phyloP scores from a whole-genome alignment of 2,888 invertebrate species.

The Mellilla xanthometata region DNA sequence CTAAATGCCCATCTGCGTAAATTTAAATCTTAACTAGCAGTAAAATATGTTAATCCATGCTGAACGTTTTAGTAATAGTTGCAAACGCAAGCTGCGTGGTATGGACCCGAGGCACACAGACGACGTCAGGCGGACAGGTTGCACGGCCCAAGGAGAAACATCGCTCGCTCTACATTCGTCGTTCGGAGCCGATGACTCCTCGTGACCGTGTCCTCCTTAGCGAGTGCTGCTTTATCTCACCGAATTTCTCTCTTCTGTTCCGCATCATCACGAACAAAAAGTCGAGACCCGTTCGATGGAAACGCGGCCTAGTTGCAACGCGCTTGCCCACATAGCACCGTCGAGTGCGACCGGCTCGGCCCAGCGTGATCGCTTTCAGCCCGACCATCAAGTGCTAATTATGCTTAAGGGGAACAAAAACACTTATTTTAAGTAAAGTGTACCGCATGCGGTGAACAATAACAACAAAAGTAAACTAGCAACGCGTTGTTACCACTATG shows the following conservation, averaged over 20 bases:
- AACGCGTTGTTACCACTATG: slow-evolving; percentile 7
- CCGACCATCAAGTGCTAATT: slow-evolving; percentile 48
- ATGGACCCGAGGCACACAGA: slow-evolving; percentile 37
- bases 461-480: slow-evolving; percentile 26
- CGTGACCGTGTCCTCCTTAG: slow-evolving; percentile 78
- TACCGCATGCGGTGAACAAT: slow-evolving; percentile 35
- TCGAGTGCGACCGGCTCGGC: slow-evolving; percentile 38
- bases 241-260: slow-evolving; percentile 80
- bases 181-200: slow-evolving; percentile 77
- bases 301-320: slow-evolving; percentile 72
- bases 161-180: slow-evolving; percentile 71
- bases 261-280: slow-evolving; percentile 79
- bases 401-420: slow-evolving; percentile 44
- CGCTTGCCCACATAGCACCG: slow-evolving; percentile 39
- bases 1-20: slow-evolving; percentile 8
- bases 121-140: slow-evolving; percentile 60
- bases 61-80: slow-evolving; percentile 33
- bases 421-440: slow-evolving; percentile 31
- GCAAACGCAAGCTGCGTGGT: slow-evolving; percentile 25
- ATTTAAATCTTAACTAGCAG: slow-evolving; percentile 12
- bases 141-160: slow-evolving; percentile 65
- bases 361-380: slow-evolving; percentile 47
- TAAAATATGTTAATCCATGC: slow-evolving; percentile 25
- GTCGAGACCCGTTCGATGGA: slow-evolving; percentile 72
- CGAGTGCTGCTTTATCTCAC: slow-evolving; percentile 73